Evolutionary conservation across 64 coral and sea anemone genomes (phyloP).

Genomic region (Acropora tenuis): DNA sequence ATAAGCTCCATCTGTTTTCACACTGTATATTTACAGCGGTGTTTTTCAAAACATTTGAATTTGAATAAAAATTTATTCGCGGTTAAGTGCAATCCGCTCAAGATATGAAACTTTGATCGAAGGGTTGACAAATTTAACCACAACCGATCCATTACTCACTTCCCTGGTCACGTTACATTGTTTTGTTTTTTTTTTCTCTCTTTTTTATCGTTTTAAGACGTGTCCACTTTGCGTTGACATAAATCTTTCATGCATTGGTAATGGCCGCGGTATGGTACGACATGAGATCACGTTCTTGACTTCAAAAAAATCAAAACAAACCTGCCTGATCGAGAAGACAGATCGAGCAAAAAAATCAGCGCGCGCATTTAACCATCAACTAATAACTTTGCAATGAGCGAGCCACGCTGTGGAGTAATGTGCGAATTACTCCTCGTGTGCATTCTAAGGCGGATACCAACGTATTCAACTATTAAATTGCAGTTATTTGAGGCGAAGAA

Average conservation of each 20-base stretch:
- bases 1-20: constrained; percentile 39
- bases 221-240: constrained; percentile 26
- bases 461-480: constrained; percentile 77
- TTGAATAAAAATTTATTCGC: constrained; percentile 15
- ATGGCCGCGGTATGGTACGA: not conserved
- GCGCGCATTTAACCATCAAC: not conserved
- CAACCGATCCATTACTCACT: not conserved
- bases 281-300: not conserved
- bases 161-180: not conserved
- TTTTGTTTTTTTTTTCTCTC: no score
- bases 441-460: constrained; percentile 23
- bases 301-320: constrained; percentile 16
- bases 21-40: constrained; percentile 35
- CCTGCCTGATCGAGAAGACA: not conserved
- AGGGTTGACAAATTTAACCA: not conserved
- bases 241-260: constrained; percentile 43
- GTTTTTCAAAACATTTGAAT: constrained; percentile 37
- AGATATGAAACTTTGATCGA: not conserved
- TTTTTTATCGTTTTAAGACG: not conserved
- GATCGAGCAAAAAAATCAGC: not conserved
- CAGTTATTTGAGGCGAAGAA: constrained; percentile 52
- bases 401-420: not conserved
- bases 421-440: constrained; percentile 58
- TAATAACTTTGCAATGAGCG: not conserved
- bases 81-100: not conserved